phyloP scores from a whole-genome alignment of 1,140 invertebrate genomes.

The Acromyrmex heyeri region DNA sequence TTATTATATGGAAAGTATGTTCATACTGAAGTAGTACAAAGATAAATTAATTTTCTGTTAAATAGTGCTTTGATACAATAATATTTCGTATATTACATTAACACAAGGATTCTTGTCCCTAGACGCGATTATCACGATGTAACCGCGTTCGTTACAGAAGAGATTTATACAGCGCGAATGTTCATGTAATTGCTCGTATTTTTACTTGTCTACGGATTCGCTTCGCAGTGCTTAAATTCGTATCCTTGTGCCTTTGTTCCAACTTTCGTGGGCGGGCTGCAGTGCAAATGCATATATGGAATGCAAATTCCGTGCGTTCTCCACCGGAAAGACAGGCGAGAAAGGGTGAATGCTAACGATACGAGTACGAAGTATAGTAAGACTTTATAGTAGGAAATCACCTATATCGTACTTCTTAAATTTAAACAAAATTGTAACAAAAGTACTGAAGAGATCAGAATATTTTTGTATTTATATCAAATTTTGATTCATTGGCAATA shows the following conservation, averaged over 20 bases:
- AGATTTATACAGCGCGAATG: slow-evolving; percentile 33
- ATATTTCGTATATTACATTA: slow-evolving; percentile 7
- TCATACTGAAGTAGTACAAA: not conserved
- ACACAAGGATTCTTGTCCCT: not conserved
- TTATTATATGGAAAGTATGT: not conserved
- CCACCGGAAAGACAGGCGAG: slow-evolving; percentile 7
- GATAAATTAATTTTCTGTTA: slow-evolving; percentile 6
- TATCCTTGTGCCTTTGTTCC: slow-evolving; percentile 51
- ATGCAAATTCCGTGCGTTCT: slow-evolving; percentile 32
- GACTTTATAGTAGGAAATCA: not conserved
- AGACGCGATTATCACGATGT: slow-evolving; percentile 3
- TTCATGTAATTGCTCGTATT: slow-evolving; percentile 34
- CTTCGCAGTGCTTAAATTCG: slow-evolving; percentile 48
- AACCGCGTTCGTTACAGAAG: not conserved
- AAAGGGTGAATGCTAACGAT: slow-evolving; percentile 62
- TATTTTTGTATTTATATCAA: too few species aligned
- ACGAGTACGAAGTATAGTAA: slow-evolving; percentile 43
- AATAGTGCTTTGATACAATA: not conserved
- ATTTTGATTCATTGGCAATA: too few species aligned
- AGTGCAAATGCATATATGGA: slow-evolving; percentile 9
- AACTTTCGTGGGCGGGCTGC: slow-evolving; percentile 2
- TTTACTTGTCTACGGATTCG: slow-evolving; percentile 19
- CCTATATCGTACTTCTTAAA: too few species aligned
- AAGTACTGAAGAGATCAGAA: too few species aligned
- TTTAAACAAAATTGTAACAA: too few species aligned